Base-by-base conservation (phyloP, 2,797 vertebrate species). In the Aplochiton taeniatus region DNA sequence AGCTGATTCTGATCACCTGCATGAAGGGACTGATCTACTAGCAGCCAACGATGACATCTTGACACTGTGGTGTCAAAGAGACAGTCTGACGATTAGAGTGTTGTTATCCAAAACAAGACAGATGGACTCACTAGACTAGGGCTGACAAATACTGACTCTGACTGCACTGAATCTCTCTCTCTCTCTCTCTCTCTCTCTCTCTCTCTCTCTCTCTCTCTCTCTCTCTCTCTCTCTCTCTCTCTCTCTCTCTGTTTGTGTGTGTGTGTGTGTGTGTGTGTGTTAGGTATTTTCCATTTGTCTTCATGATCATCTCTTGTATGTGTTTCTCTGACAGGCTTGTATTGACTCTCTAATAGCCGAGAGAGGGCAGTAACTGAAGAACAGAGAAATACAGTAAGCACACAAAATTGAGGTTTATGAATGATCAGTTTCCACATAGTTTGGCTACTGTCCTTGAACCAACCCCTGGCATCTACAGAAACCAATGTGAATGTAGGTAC, bases 281-380 rank as follows among this genome's bases (percentile, higher is more conserved):
- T 3, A 31, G 31, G 31, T 31, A 31, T 3, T 31, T 31, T 31
- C 31, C 31, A 31, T 2, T 31, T 31, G 2, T 31, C 31, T 31
- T 31, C 2, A 31, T 31, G 31, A 31, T 31, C 31, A 31, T 31
- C 31, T 31, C 4, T 41, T 31, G 3, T 31, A 31, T 31, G 31
- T 31, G 31, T 31, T 31, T 31, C 31, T 48, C 20, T 61, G 18
- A 45, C 17, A 14, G 61, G 58, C 19, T 52, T 73, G 42, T 58
- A 61, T 68, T 75, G 74, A 73, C 44, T 73, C 65, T 0, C 8
- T 63, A 48, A 47, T 58, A 58, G 51, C 73, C 73, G 75, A 70
- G 68, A 66, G 46, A 73, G 61, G 48, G 44, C 48, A 66, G 71
- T 62, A 61, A 31, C 31, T 31, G 65, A 71, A 53, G 55, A 11